phyloP scores from a whole-genome alignment of 2,888 invertebrate genomes.

The Agrochola lychnidis region DNA sequence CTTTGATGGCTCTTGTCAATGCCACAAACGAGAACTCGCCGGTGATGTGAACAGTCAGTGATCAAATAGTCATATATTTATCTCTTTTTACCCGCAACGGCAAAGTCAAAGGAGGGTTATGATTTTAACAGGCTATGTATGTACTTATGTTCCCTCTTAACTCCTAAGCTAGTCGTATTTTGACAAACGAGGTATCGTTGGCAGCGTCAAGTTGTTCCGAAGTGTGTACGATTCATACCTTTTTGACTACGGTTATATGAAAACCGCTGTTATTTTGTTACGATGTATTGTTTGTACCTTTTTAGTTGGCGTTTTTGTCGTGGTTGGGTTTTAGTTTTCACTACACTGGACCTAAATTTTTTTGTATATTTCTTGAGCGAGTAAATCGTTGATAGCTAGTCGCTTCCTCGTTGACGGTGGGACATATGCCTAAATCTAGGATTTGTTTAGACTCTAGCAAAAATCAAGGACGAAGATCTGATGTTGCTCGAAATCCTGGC shows the following conservation, averaged over 20 bases:
- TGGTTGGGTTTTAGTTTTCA: neutral
- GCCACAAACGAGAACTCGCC: too few species aligned
- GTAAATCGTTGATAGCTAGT: neutral
- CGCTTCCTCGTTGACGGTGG: neutral
- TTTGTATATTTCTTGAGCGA: neutral
- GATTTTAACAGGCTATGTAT: neutral
- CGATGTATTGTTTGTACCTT: neutral
- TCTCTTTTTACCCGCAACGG: neutral
- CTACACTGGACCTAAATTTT: neutral
- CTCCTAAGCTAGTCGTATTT: neutral
- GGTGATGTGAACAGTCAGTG: too few species aligned
- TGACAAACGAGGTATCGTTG: neutral
- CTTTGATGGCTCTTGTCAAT: neutral
- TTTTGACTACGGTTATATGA: neutral
- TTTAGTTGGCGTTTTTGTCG: neutral
- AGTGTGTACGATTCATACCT: neutral
- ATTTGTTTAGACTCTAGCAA: conserved; percentile 28
- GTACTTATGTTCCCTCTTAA: neutral
- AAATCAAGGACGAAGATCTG: neutral
- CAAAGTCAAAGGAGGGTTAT: neutral
- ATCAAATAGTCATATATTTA: neutral
- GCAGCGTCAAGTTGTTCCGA: neutral
- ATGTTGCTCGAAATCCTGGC: conserved; percentile 8
- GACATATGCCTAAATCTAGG: neutral
- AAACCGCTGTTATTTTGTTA: neutral